A percentile compares a stretch with the other conserved stretches of the same genome.
These are phyloP conservation scores for Anser cygnoides DNA, from an alignment of 2,113 vertebrate genomes.

Conservation along the genomic window DNA sequence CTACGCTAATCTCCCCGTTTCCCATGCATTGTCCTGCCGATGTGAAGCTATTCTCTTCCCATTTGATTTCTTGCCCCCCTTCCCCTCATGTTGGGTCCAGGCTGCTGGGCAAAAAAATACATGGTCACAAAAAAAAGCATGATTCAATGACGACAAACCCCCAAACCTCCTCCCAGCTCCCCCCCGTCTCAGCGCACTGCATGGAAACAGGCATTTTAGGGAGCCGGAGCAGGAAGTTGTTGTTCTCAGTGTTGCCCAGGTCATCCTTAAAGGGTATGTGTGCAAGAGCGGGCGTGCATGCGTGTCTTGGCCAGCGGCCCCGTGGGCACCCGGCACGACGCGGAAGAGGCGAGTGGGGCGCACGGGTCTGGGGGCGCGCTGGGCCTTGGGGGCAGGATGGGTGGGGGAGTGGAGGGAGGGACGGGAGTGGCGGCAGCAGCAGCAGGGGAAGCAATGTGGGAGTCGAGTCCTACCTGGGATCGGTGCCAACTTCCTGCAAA, in stretches of 20 bases:
- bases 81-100: slow-evolving; percentile 15
- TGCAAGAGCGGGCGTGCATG: background rate
- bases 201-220: slow-evolving; percentile 68
- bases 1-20: slow-evolving; percentile 54
- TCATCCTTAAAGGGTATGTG: slow-evolving; percentile 65
- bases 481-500: slow-evolving; percentile 76
- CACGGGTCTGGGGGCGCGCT: background rate
- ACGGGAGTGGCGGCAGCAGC: slow-evolving; percentile 28
- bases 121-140: background rate
- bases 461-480: slow-evolving; percentile 77
- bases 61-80: background rate
- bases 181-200: slow-evolving; percentile 46
- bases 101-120: slow-evolving; percentile 30
- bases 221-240: slow-evolving; percentile 71
- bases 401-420: slow-evolving; percentile 50
- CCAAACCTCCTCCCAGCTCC: slow-evolving; percentile 66
- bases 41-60: slow-evolving; percentile 44
- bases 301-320: background rate
- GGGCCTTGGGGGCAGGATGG: slow-evolving; percentile 55
- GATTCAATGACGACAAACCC: slow-evolving; percentile 67
- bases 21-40: slow-evolving; percentile 64
- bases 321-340: background rate
- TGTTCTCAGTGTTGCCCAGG: slow-evolving; percentile 64
- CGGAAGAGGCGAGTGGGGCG: background rate
- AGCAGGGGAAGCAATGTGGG: slow-evolving; percentile 49